Base-by-base conservation (phyloP, 2,888 invertebrate species). In the Homarus gammarus region DNA sequence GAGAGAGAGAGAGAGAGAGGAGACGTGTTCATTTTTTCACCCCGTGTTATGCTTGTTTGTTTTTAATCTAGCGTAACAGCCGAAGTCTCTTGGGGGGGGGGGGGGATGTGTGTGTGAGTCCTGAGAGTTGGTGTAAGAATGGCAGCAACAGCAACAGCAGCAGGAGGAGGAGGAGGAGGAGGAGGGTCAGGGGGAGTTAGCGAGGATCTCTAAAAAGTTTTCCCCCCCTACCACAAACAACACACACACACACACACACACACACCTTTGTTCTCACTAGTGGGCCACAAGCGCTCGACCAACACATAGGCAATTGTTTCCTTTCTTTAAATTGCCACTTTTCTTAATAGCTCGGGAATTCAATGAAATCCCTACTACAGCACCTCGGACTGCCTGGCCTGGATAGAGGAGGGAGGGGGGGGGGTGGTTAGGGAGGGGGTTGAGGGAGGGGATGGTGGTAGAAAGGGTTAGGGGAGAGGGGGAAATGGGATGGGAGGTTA, bases 241-340 rank as follows among this genome's bases (percentile, higher is more conserved):
- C n/a, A n/a, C n/a, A n/a, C n/a, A n/a, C 6, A 33, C 6, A 33
- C 49, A 8, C 8, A 8, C 31, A 51, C 72, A 83, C 72, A 56
- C 72, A 56, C 73, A 84, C 78, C 78, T 78, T 85, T 86, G 85
- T 86, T 33, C 84, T 51, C n/a, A 12, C 70, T 44, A 22, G 31
- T 22, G 38, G 31, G 12, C 36, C 56, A 12, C 81, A 33, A 75
- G 51, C 84, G 56, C 72, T 70, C 72, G 36, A 51, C 79, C 78
- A 70, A 79, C 86, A 87, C 86, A 87, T 81, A 70, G 79, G 22
- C 86, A 87, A 87, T 87, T 87, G 86, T 87, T 87, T 78, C 86
- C 78, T 70, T 87, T 70, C 79, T n/a, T n/a, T 77, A 79, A 72
- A 81, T 87, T 87, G 86, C 86, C 86, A 87, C 79, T 87, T 87